Base-by-base conservation (phyloP, 1,140 invertebrate genomes). In the Drosophila tani region DNA sequence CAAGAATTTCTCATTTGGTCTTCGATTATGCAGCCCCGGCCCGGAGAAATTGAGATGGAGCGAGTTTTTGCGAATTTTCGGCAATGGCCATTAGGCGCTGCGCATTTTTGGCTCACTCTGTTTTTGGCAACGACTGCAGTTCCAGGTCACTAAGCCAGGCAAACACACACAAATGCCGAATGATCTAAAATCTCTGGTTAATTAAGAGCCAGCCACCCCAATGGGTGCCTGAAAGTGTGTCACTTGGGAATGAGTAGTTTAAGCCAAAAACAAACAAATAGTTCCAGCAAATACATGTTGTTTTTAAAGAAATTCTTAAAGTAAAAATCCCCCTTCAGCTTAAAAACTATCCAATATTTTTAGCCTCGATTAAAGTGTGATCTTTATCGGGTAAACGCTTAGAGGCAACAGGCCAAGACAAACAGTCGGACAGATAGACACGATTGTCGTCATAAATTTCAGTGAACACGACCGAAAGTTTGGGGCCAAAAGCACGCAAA, bases 391-490 rank as follows among this genome's bases (percentile, higher is more conserved):
- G 41, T 51, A 38, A 70, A 55, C 67, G 67, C 38, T 70, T 70
- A 47, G 66, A 40, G 58, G 76, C 66, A 59, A 56, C 59, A 67
- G 38, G 40, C 63, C 38, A 47, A 68, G 57, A 62, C 46, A 74
- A 57, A 82, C 63, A 73, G 45, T 67, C 67, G 56, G 73, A 53
- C 69, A 81, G 56, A 75, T 41, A 75, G 64, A 82, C 73, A 70
- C 65, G 74, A 83, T 83, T 77, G 81, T 83, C 67, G 71, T 83
- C 67, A 83, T 84, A 83, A 84, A 84, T 83, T 83, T 78, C 58
- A 45, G 64, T 38, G 14, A 69, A 56, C 67, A 76, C 74, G 56
- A 49, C 53, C 75, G 35, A 56, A 65, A 75, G 40, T 29, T 77
- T 75, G 32, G 55, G 57, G 57, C 35, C 32, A 66, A 55, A n/a